These are phyloP conservation scores for Rhynchonycteris naso DNA, from an alignment of 2,797 vertebrate genomes.

Conservation along the genomic window DNA sequence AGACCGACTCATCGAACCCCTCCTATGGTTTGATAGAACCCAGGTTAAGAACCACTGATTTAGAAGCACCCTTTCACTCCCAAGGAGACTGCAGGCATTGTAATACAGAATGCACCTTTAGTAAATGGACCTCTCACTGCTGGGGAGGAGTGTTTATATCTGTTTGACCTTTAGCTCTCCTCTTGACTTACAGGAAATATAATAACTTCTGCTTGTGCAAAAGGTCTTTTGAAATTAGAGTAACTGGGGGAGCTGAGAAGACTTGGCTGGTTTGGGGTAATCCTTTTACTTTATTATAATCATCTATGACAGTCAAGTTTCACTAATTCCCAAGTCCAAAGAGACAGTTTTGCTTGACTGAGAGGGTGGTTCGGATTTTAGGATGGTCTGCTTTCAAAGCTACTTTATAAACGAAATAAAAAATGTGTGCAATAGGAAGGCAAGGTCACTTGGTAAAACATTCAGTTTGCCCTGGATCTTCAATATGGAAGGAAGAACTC, in stretches of 20 bases:
- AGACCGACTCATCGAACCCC: no score
- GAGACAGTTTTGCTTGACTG: neutral
- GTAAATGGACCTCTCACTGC: neutral
- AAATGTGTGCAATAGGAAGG: neutral
- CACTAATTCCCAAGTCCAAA: neutral
- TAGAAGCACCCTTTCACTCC: neutral
- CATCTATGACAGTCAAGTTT: neutral
- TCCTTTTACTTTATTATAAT: neutral
- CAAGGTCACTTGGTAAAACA: neutral
- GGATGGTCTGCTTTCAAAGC: neutral
- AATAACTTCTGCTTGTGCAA: neutral
- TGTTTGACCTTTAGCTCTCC: neutral
- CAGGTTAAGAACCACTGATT: no score
- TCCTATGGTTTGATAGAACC: no score
- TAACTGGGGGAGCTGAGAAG: neutral
- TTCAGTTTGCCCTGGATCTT: neutral
- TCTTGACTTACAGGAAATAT: neutral
- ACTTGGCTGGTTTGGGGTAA: neutral
- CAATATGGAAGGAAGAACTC: neutral
- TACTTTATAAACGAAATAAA: neutral
- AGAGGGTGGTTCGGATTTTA: neutral
- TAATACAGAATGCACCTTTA: accelerated
- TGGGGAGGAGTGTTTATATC: neutral
- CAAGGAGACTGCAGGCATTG: neutral
- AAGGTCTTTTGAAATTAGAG: neutral